A percentile compares a stretch with the other conserved stretches of the same genome.
These are phyloP conservation scores for Sebastiscus albofasciatus DNA, from an alignment of 2,797 vertebrate genomes.

Conservation along the genomic window DNA sequence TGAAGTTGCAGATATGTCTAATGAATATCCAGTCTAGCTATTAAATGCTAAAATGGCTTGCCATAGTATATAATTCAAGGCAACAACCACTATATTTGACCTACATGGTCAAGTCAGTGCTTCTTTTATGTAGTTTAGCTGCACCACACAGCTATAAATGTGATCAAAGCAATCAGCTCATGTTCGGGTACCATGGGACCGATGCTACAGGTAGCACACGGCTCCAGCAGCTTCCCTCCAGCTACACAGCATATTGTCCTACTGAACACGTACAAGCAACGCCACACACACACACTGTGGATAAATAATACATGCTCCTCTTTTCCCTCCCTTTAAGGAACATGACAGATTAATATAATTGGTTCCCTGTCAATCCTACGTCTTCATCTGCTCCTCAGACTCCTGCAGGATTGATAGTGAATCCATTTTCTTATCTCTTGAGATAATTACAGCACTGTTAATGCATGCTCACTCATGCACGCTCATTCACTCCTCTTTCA, in stretches of 20 bases:
- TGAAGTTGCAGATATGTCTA: too few species aligned
- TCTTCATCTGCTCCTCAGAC: conserved; percentile 59
- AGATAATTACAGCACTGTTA: conserved; percentile 68
- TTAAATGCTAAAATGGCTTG: too few species aligned
- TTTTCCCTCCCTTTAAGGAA: conserved; percentile 44
- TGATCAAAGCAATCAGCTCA: conserved; percentile 29
- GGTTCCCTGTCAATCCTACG: conserved; percentile 57
- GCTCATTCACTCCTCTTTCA: conserved; percentile 33
- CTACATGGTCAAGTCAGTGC: not conserved
- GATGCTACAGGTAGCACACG: conserved; percentile 42
- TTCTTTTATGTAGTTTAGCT: not conserved
- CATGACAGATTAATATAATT: conserved; percentile 66
- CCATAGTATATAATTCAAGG: not conserved
- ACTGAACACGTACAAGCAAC: conserved; percentile 8
- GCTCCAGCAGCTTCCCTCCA: conserved; percentile 24
- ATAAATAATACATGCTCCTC: conserved; percentile 65
- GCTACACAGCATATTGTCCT: conserved; percentile 16
- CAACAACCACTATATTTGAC: not conserved
- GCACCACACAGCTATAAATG: not conserved
- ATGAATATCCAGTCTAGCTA: too few species aligned
- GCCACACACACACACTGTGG: not conserved
- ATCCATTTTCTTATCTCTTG: conserved; percentile 69
- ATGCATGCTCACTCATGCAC: conserved; percentile 34
- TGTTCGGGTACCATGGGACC: conserved; percentile 10
- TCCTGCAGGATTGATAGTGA: conserved; percentile 46